Conservation (phyloP, 2,888 invertebrate genomes). For the Drosophila neutralis region DNA sequence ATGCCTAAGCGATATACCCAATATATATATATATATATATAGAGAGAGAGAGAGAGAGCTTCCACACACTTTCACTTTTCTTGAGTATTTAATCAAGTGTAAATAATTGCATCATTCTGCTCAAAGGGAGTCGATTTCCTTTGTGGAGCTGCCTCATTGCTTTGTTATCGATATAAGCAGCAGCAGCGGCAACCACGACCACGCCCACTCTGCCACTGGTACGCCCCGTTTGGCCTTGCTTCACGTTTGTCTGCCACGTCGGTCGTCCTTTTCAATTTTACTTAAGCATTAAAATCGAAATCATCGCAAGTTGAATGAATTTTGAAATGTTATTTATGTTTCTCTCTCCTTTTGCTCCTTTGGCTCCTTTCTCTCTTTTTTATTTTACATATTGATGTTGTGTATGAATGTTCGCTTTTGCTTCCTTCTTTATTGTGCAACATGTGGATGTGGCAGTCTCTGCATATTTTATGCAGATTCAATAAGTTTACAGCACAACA, state of each 20-base stretch:
- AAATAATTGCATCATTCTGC: constrained; percentile 79
- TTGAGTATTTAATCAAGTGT: constrained; percentile 80
- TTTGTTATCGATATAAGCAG: constrained; percentile 48
- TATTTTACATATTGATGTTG: background rate
- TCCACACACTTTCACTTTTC: constrained; percentile 77
- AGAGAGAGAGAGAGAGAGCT: constrained; percentile 14
- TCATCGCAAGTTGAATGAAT: constrained; percentile 56
- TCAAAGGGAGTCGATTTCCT: constrained; percentile 76
- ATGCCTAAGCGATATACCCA: constrained; percentile 3
- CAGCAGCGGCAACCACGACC: constrained; percentile 12
- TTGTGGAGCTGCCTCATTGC: constrained; percentile 53
- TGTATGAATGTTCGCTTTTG: background rate
- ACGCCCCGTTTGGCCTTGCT: constrained; percentile 1
- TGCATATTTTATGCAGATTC: constrained; percentile 69
- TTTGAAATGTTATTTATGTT: constrained; percentile 59
- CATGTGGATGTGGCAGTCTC: constrained; percentile 33
- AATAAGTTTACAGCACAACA: constrained; percentile 54
- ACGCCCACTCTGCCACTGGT: background rate
- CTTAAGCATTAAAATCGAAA: constrained; percentile 56
- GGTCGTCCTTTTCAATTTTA: constrained; percentile 43
- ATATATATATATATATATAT: background rate
- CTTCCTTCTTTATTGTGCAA: constrained; percentile 36
- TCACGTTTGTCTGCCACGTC: background rate
- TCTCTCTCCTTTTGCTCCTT: constrained; percentile 17
- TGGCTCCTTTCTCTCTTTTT: background rate